Evolutionary conservation across 2,888 invertebrate species (phyloP).

Genomic region (Plemyria rubiginata): DNA sequence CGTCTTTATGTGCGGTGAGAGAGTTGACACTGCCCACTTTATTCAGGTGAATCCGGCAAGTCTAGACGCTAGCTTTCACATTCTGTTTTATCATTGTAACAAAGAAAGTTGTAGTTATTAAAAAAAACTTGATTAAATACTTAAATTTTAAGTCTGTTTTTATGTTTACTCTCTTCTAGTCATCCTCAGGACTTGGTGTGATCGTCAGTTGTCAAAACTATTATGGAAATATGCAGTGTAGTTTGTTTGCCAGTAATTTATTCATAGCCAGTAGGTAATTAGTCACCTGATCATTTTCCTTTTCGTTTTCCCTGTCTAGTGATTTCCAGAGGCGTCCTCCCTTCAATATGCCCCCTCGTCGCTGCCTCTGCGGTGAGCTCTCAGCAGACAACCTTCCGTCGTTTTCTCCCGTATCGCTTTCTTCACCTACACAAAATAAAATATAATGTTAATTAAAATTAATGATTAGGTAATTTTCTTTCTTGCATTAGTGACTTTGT

Average conservation of each 20-base stretch:
- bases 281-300: conserved; percentile 79
- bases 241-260: too few relatives aligned
- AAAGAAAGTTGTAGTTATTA: too few relatives aligned
- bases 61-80: conserved; percentile 8
- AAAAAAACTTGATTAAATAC: too few relatives aligned
- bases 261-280: too few relatives aligned
- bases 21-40: conserved; percentile 7
- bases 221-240: too few relatives aligned
- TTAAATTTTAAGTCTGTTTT: too few relatives aligned
- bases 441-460: neutral
- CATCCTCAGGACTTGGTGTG: too few relatives aligned
- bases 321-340: conserved; percentile 91
- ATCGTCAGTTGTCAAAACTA: too few relatives aligned
- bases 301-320: conserved; percentile 73
- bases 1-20: conserved; percentile 3
- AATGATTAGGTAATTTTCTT: neutral
- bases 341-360: conserved; percentile 90
- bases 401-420: conserved; percentile 70
- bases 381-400: conserved; percentile 74
- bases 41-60: conserved; percentile 4
- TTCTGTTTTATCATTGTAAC: neutral
- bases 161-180: too few relatives aligned
- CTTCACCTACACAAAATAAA: conserved; percentile 59
- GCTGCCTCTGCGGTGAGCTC: conserved; percentile 85
- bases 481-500: neutral